These are phyloP conservation scores for Hystrix cristata DNA, from an alignment of 2,113 vertebrate species.

Conservation along the genomic window DNA sequence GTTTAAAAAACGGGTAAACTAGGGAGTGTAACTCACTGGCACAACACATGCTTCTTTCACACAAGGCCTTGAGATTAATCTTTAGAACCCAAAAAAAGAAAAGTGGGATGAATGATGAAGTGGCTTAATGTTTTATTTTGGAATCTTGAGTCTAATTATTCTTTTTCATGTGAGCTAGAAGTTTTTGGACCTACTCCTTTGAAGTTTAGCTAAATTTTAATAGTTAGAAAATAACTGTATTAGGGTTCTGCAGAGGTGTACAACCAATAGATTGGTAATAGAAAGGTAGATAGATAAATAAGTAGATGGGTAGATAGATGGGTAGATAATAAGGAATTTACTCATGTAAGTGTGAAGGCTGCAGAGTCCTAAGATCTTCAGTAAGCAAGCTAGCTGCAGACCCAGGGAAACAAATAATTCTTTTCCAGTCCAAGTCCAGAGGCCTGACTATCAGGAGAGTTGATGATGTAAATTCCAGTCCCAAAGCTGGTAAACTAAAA, in stretches of 20 bases:
- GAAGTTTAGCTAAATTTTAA: conserved; percentile 43
- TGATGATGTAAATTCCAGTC: not conserved
- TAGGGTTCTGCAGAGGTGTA: not conserved
- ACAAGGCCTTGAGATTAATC: not conserved
- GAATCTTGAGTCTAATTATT: not conserved
- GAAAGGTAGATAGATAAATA: not conserved
- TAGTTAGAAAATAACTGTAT: not conserved
- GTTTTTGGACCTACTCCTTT: not conserved
- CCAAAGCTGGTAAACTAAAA: not conserved
- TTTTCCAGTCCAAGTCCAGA: not conserved
- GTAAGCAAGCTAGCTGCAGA: not conserved
- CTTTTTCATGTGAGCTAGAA: conserved; percentile 5
- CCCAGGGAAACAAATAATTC: not conserved
- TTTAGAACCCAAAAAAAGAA: not conserved
- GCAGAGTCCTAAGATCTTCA: not conserved
- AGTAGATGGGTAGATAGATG: not conserved
- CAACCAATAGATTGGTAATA: not conserved
- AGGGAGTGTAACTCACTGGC: not conserved
- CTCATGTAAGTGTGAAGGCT: not conserved
- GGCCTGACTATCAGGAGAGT: not conserved
- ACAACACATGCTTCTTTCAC: not conserved
- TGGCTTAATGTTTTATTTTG: conserved; percentile 33
- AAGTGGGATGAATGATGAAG: not conserved
- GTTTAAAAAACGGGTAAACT: not conserved
- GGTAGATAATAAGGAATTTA: not conserved